Base-by-base conservation (phyloP, 2,888 invertebrate genomes). In the Hypercompe scribonia region DNA sequence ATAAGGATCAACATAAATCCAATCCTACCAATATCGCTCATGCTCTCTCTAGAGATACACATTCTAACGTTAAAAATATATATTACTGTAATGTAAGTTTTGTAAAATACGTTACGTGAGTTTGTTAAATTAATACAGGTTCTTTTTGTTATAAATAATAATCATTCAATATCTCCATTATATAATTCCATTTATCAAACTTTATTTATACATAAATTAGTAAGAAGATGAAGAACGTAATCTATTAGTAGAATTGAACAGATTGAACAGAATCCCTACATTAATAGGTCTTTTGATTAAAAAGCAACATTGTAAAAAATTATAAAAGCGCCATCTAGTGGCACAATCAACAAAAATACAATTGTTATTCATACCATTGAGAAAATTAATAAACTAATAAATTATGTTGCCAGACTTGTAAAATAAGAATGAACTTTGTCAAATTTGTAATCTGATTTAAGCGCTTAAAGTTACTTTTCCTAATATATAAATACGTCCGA, bases 321-420 rank as follows among this genome's bases (percentile, higher is more conserved):
- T 31, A 39, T 24, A 39, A 39, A 24, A 24, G 61, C 31, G 61
- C 69, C 31, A 58, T 58, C 69, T 69, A 39, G 24, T 61, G 69
- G 21, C 7, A 2, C 31, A 61, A 61, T 1, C 0, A 18, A 18
- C 28, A 28, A 18, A 39, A 10, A 31, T 1, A 34, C 21, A 21
- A 7, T 1, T 10, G 13, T 31, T 24, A 5, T 24, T 24, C 13
- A 61, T 69, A 31, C 69, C 69, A 69, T 7, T 39, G 10, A 58
- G 4, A 61, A 69, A 69, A 61, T 3, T 1, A 61, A 24, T 28
- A 39, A 69, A 42, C 1, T 31, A 7, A 5, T 1, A 10, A 18
- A 28, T 24, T 61, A 69, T 69, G 54, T 69, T 69, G 61, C 69
- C 39, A 69, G 28, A 61, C 61, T 21, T 11, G 5, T 39, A 24